Evolutionary conservation across 2,797 vertebrate species (phyloP).

Genomic region (Sebastes aleutianus): DNA sequence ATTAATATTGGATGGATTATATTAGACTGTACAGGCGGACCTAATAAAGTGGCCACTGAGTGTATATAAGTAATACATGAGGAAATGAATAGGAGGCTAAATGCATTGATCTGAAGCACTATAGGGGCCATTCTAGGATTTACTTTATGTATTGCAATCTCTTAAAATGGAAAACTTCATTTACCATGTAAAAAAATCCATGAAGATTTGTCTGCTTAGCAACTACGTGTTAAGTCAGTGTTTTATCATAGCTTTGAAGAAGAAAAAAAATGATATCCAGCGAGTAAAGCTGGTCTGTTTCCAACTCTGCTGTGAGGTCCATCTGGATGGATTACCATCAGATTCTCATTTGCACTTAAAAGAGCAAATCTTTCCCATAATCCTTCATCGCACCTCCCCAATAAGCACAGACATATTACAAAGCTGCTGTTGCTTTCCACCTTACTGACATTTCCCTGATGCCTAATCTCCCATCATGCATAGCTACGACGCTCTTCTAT

Average conservation of each 20-base stretch:
- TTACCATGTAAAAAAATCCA: neutral
- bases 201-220: neutral
- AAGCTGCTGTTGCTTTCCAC: constrained; percentile 52
- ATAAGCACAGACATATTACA: constrained; percentile 27
- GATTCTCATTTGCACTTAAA: constrained; percentile 62
- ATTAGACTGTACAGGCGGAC: neutral
- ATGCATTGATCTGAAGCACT: neutral
- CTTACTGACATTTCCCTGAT: constrained; percentile 31
- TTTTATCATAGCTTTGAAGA: constrained; percentile 12
- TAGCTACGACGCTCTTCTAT: constrained; percentile 39
- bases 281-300: constrained; percentile 21
- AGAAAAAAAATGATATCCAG: neutral
- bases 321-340: constrained; percentile 55
- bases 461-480: constrained; percentile 40
- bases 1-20: no score
- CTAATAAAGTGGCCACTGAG: neutral
- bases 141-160: neutral
- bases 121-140: neutral
- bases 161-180: neutral
- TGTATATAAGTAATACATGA: neutral
- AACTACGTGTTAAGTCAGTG: neutral
- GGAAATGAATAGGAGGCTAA: neutral
- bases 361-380: constrained; percentile 43
- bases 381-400: constrained; percentile 41
- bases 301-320: constrained; percentile 49